Base-by-base conservation (phyloP, 2,888 invertebrate species). In the Nineta flava region DNA sequence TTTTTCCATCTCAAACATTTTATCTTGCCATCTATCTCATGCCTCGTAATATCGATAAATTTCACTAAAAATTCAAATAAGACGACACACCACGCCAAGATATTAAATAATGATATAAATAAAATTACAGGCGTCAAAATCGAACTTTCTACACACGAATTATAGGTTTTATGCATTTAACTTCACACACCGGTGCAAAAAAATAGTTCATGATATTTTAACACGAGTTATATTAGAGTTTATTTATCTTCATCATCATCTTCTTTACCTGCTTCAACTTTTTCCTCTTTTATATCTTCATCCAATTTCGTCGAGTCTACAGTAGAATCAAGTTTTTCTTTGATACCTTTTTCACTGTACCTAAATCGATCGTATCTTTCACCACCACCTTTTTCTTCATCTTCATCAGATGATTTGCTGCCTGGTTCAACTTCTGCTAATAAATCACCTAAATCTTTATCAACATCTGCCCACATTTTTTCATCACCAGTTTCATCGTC, bases 401-500 rank as follows among this genome's bases (percentile, higher is more conserved):
- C 83, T 55, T 79, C 79, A 55, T 77, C 79, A 42, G 78, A 79
- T 2, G 71, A 71, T 51, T 73, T 73, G 38, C 63, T 65, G 0
- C 79, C 76, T 0, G 71, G 69, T 55, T 79, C 81, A 26, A 76
- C 79, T 61, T 80, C 81, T 12, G 82, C 75, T 34, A 87, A 67
- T 49, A 87, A 70, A 59, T 85, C 85, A 5, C 85, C 84, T 52
- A 87, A 72, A 63, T 85, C 85, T 61, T 86, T 86, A 62, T 86
- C 85, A 31, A 86, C 84, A 63, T 85, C 85, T 21, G 82, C 84
- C 86, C 86, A 86, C 50, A 83, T 60, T 59, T 84, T 83, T 57
- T 83, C 83, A 57, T 81, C 79, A 13, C 10, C 40, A 21, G 26
- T 40, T 35, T 71, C 78, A 21, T 69, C 69, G 7, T 26, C 26